These are phyloP conservation scores for Eulemur mongoz DNA, from an alignment of 2,797 vertebrate species.

Conservation along the genomic window DNA sequence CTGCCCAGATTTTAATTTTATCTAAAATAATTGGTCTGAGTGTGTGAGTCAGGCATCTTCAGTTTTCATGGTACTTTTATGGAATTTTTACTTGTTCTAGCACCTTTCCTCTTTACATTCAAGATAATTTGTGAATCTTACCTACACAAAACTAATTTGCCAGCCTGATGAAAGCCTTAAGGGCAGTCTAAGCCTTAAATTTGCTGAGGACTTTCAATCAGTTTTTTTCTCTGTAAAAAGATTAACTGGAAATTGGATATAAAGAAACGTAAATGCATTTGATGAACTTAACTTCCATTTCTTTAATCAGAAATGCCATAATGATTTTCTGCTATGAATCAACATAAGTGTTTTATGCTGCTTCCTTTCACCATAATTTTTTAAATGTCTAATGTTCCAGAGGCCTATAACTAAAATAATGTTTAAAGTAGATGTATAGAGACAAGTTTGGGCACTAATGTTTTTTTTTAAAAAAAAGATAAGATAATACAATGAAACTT, in stretches of 20 bases:
- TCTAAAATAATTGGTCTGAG: not conserved
- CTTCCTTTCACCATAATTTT: not conserved
- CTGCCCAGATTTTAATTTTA: conserved; percentile 40
- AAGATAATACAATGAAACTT: not conserved
- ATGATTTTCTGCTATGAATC: conserved; percentile 23
- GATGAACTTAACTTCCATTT: conserved; percentile 10
- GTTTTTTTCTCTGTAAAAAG: not conserved
- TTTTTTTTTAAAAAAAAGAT: not conserved
- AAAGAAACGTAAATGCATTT: conserved; percentile 18
- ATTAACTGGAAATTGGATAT: conserved; percentile 39
- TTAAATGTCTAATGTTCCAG: not conserved
- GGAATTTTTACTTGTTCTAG: not conserved
- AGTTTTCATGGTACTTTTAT: not conserved
- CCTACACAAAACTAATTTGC: not conserved
- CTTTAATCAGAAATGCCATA: not conserved
- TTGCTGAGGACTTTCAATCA: not conserved
- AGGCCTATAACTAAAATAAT: not conserved
- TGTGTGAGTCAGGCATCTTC: not conserved
- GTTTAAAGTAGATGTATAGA: conserved; percentile 10
- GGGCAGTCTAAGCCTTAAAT: not conserved
- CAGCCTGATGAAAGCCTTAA: not conserved
- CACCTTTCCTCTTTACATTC: not conserved
- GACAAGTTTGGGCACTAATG: not conserved
- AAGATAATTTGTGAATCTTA: conserved; percentile 35
- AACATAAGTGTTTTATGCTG: not conserved